These are phyloP conservation scores for Empidonax alnorum DNA, from an alignment of 2,113 vertebrate species.

Conservation along the genomic window DNA sequence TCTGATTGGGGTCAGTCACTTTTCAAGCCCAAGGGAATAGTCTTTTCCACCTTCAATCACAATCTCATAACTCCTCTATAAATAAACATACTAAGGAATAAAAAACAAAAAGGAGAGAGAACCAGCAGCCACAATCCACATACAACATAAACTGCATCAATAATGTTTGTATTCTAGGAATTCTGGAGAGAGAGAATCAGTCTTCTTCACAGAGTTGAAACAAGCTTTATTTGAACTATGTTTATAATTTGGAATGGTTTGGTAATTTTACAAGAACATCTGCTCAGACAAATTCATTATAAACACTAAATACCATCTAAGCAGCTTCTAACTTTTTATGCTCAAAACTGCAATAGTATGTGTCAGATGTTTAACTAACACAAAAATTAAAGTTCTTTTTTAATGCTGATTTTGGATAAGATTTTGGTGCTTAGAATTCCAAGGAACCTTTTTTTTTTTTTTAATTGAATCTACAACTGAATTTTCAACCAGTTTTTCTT, in stretches of 20 bases:
- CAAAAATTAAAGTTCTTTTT: background rate
- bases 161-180: background rate
- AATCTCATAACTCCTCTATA: conserved; percentile 8
- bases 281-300: conserved; percentile 40
- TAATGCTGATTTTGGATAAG: background rate
- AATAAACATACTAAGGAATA: conserved; percentile 37
- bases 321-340: background rate
- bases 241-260: background rate
- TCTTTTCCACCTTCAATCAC: conserved; percentile 49
- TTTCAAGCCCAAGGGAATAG: conserved; percentile 43
- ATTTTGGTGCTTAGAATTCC: background rate
- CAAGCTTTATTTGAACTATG: background rate
- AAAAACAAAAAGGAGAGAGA: background rate
- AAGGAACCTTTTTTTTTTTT: background rate
- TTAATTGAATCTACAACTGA: background rate
- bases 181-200: background rate
- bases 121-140: background rate
- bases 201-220: background rate
- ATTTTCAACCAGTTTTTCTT: background rate
- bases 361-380: conserved; percentile 26
- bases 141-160: background rate
- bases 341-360: background rate
- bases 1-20: conserved; percentile 42
- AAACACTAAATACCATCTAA: conserved; percentile 14
- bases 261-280: conserved; percentile 40